A percentile compares a stretch with the other conserved stretches of the same genome.
These are phyloP conservation scores for Aplidium turbinatum DNA, from an alignment of 23 tunicate species.

Conservation along the genomic window DNA sequence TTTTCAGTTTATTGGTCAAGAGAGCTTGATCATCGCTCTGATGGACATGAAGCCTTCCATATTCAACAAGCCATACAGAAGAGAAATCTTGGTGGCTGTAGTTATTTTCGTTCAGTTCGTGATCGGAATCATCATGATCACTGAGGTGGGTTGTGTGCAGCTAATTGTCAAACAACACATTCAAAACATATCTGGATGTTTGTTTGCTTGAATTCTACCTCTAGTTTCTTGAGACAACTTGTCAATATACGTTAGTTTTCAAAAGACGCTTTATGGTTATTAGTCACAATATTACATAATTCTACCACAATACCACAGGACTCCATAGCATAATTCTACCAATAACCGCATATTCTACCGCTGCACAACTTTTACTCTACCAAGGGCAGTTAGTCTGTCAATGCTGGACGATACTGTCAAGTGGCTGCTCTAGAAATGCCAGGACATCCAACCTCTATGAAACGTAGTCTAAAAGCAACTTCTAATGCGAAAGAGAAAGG, in stretches of 20 bases:
- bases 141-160: slow-evolving; percentile 47
- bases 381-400: no score
- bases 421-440: no score
- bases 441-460: no score
- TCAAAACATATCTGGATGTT: slow-evolving; percentile 64
- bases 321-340: background rate
- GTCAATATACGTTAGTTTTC: no score
- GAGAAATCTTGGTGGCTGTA: slow-evolving; percentile 44
- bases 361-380: no score
- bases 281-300: no score
- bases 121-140: slow-evolving; percentile 63
- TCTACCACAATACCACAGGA: background rate
- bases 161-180: slow-evolving; percentile 57
- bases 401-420: no score
- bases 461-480: no score
- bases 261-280: no score
- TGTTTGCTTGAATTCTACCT: slow-evolving; percentile 74
- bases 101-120: slow-evolving; percentile 42
- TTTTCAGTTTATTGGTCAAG: slow-evolving; percentile 70
- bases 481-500: no score
- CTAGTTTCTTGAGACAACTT: background rate
- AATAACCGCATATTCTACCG: no score
- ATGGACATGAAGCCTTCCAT: slow-evolving; percentile 52
- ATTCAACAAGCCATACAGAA: slow-evolving; percentile 50
- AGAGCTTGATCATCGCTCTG: slow-evolving; percentile 53